Base-by-base conservation (phyloP, 2,888 invertebrate species). In the Melieria omissa region DNA sequence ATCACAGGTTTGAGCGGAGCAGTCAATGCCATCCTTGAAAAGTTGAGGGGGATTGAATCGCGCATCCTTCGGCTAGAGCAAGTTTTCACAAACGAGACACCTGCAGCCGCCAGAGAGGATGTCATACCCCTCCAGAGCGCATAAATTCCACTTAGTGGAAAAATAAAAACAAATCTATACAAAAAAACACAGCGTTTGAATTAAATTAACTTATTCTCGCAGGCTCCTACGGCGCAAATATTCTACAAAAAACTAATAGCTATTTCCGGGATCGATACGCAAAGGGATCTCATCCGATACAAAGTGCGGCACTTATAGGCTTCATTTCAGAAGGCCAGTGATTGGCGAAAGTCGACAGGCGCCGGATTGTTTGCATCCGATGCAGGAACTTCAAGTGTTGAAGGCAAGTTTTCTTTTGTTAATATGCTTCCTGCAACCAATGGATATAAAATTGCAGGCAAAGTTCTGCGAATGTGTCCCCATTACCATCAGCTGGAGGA, bases 191-290 rank as follows among this genome's bases (percentile, higher is more conserved):
- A 16, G 16, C 16, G 16, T 16, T 16, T 16, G 16, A 16, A 16
- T 16, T 16, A 16, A 16, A 16, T 16, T 16, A 16, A 16, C 16
- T 16, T 16, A 2, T 16, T n/a, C 42, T 46, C 29, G 57, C 55
- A 71, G 71, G 68, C 54, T 47, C 72, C 74, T 64, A 74, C 70
- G 16, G 74, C 72, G 16, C 74, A 74, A 70, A 70, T 74, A 16
- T 74, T 64, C 55, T 74, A 72, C 44, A 72, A 70, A 60, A 72
- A 74, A 45, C 46, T 72, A 12, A 61, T 74, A 54, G 61, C 16
- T 42, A 63, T 29, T n/a, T 57, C 65, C 9, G 47, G 45, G 9
- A 61, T 74, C 29, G 55, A 70, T 4, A 64, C 70, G 9, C 44
- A 70, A 58, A 72, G 67, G 72, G 68, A 74, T 6, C 61, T 72